Percentiles rank a stretch among this genome's conserved stretches.
Evolutionary conservation across 2,113 vertebrate species (phyloP).

Genomic region (Clarias gariepinus): DNA sequence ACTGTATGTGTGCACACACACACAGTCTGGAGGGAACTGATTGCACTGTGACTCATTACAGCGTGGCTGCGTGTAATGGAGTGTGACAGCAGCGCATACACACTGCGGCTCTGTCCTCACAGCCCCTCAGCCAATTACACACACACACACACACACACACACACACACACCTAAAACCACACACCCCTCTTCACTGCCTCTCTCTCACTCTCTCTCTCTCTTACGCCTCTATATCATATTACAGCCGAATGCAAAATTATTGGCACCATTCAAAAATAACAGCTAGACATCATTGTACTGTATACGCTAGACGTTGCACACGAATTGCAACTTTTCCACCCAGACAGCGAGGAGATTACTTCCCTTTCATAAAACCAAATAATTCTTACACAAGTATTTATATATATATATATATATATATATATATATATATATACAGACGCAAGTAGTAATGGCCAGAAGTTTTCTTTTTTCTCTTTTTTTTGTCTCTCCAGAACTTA

Average conservation of each 20-base stretch:
- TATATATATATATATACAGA: too few species aligned
- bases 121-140: constrained; percentile 90
- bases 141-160: constrained; percentile 48
- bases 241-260: constrained; percentile 16
- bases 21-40: constrained; percentile 81
- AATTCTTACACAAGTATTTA: background rate
- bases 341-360: background rate
- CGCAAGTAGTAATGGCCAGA: background rate
- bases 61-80: constrained; percentile 87
- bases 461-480: background rate
- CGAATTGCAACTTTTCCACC: background rate
- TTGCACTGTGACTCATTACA: constrained; percentile 84
- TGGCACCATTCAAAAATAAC: background rate
- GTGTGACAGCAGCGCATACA: constrained; percentile 90
- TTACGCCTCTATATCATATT: background rate
- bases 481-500: background rate
- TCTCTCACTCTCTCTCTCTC: background rate
- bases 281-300: too few species aligned
- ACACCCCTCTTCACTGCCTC: background rate
- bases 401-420: background rate
- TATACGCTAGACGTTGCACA: background rate
- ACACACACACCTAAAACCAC: background rate
- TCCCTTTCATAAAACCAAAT: background rate
- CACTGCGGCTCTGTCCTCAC: constrained; percentile 80
- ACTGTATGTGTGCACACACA: background rate